Conservation (phyloP, 2,888 invertebrate species). For the Allygus modestus region DNA sequence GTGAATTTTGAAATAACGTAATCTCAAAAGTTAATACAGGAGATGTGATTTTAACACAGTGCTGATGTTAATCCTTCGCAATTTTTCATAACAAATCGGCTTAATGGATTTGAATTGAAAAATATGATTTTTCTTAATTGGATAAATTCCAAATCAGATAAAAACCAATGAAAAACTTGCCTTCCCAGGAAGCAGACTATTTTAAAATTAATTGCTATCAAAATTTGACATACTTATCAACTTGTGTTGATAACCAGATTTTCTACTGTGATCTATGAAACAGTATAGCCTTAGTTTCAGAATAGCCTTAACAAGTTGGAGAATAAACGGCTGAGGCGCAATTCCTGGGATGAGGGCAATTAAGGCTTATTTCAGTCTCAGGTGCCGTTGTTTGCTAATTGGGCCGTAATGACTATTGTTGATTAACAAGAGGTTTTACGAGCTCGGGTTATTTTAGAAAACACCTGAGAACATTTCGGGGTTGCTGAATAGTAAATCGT, state of each 20-base stretch:
- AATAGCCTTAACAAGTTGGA: neutral
- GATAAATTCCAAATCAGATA: neutral
- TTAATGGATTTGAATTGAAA: neutral
- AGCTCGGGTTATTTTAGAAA: constrained; percentile 6
- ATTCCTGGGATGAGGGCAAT: neutral
- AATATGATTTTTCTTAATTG: neutral
- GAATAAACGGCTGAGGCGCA: neutral
- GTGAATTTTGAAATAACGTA: too few relatives aligned
- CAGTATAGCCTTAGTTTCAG: too few relatives aligned
- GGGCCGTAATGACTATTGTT: constrained; percentile 21
- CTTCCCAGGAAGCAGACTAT: too few relatives aligned
- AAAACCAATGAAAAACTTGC: neutral
- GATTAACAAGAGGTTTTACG: constrained; percentile 26
- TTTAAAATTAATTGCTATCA: too few relatives aligned
- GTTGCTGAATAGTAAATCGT: neutral
- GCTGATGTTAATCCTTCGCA: neutral
- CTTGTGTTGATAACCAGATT: too few relatives aligned
- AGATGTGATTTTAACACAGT: too few relatives aligned
- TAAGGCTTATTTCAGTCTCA: constrained; percentile 10
- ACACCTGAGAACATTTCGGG: constrained; percentile 10
- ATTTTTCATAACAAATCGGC: constrained; percentile 28
- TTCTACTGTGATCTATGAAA: too few relatives aligned
- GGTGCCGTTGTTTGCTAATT: constrained; percentile 23
- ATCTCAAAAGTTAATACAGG: too few relatives aligned
- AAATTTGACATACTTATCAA: too few relatives aligned